Base-by-base conservation (phyloP, 2,113 vertebrate genomes). In the Dermatemys mawii region DNA sequence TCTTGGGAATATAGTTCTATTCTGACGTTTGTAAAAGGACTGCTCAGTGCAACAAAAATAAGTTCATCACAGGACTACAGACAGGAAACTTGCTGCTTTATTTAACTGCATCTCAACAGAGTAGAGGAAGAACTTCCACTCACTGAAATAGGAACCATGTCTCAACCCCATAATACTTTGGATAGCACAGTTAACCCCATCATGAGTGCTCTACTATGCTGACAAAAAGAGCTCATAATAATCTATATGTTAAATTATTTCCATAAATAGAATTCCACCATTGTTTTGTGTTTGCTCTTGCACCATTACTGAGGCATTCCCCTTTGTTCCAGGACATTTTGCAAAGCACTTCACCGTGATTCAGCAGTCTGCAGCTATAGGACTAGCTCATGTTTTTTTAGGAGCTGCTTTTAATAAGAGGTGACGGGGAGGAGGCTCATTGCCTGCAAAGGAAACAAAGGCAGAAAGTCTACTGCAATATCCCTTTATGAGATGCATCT, bases 181-280 rank as follows among this genome's bases (percentile, higher is more conserved):
- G 57, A 6, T 14, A 63, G 29, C 32, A 63, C 32, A 60, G 57
- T 60, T 60, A 60, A 35, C 13, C 13, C 57, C 14, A 60, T 16
- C 57, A 63, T 32, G 32, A 63, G 57, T 32, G 13, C 32, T 32
- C 29, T 63, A 16, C 29, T 63, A 17, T 63, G 29, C 32, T 35
- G 14, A 63, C 57, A 8, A 32, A 35, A 32, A 57, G 16, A 35
- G 14, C 22, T 32, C 29, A 63, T 6, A 3, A 63, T 92, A 54
- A 92, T 93, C 86, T 88, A 38, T 51, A 79, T 90, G 90, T 83
- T 94, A 90, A 96, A 93, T 94, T 87, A 95, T 93, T 93, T 81
- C 63, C 84, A 70, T 44, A 50, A 70, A 91, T 27, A 2, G 10
- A 79, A 49, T 50, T 50, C 38, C 27, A 73, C 4, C 73, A 32